Evolutionary conservation across 2,888 invertebrate species (phyloP), one percentile per base, ranked within the genome.

Genomic region (Stenichneumon culpator): DNA sequence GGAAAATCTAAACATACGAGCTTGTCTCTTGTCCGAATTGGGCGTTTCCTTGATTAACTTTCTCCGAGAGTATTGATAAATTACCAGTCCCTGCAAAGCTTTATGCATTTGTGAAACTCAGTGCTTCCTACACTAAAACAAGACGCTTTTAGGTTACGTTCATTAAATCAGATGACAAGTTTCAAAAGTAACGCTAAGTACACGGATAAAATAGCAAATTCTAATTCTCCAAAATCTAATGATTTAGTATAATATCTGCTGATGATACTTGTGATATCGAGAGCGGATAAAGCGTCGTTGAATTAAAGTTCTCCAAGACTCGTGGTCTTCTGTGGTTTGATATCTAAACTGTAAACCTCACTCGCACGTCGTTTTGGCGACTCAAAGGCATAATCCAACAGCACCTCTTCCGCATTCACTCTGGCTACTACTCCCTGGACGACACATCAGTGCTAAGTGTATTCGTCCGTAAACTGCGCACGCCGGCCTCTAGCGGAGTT

Each of bases 391-490:
- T 47, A 60, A 72, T 79, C 68, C 44, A 54, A 14, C 44, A 44
- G 22, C 14, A 75, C 22, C 32, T 32, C 54, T 67, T 78, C 50
- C 60, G 67, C 77, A 82, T 79, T 77, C 75, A 67, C 36, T 68
- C 32, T 32, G 52, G 67, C 25, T 1, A 44, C 57, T 67, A 22
- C 79, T 80, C 82, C 72, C 67, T 28, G 60, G 79, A 72, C 68
- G 69, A 63, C 79, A 50, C 82, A 79, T 79, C 79, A 68, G 74
- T 63, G 39, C 79, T 32, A 78, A 79, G 68, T 68, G 68, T 72
- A 67, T 79, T 84, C 79, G 65, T 74, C 67, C 63, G 78, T 81
- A 77, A 75, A 85, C 63, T 77, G 67, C 39, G 32, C 72, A 44
- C 57, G 16, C n/a, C 54, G 36, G 16, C 19, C 47, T 57, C 50